These are phyloP conservation scores for Scomber japonicus DNA, from an alignment of 2,113 vertebrate species.

Conservation along the genomic window DNA sequence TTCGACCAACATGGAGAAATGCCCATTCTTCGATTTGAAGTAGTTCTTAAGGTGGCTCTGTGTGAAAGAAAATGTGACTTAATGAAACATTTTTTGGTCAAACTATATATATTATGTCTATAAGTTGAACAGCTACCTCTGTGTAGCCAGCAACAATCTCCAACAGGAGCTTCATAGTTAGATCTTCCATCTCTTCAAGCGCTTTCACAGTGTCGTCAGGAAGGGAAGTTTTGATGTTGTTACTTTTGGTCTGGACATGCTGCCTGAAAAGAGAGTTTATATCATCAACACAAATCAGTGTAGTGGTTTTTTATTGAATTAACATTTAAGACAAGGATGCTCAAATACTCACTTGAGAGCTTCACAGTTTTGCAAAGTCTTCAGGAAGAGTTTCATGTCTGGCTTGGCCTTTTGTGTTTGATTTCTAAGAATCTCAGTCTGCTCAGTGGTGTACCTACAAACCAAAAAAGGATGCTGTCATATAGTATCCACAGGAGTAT, in stretches of 20 bases:
- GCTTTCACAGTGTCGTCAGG: neutral
- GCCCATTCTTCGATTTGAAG: slow-evolving; percentile 41
- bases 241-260: neutral
- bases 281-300: neutral
- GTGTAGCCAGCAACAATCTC: neutral
- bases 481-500: too few relatives aligned
- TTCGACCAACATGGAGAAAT: fast-evolving
- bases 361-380: too few relatives aligned
- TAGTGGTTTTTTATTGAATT: neutral
- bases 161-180: slow-evolving; percentile 33
- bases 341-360: slow-evolving; percentile 9
- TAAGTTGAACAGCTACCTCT: slow-evolving; percentile 45
- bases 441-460: slow-evolving; percentile 59
- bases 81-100: neutral
- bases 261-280: slow-evolving; percentile 50
- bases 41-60: slow-evolving; percentile 64
- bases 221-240: neutral
- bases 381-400: slow-evolving; percentile 43
- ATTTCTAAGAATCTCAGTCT: slow-evolving; percentile 2
- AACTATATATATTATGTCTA: neutral
- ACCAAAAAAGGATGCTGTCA: too few relatives aligned
- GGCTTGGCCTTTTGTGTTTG: neutral
- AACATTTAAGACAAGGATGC: too few relatives aligned
- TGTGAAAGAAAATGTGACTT: neutral
- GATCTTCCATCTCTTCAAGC: slow-evolving; percentile 48